Evolutionary conservation across 1,140 invertebrate species (phyloP).

Genomic region (Belonocnema kinseyi): DNA sequence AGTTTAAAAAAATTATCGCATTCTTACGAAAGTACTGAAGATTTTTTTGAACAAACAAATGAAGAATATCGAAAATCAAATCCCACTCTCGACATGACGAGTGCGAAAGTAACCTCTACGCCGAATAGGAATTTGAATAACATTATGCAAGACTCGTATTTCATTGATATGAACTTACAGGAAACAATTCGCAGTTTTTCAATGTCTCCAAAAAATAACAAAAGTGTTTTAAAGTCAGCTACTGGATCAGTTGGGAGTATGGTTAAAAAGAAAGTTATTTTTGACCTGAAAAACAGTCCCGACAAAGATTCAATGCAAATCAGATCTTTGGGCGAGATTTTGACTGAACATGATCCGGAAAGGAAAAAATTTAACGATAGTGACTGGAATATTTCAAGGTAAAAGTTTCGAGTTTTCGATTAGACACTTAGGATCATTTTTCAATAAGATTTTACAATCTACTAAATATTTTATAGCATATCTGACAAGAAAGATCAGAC

Average conservation of each 20-base stretch:
- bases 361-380: conserved; percentile 69
- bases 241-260: conserved; percentile 72
- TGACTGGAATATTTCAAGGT: conserved; percentile 77
- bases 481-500: conserved; percentile 48
- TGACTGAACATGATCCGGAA: conserved; percentile 50
- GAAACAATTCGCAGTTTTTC: conserved; percentile 58
- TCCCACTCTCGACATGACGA: conserved; percentile 38
- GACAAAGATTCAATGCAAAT: conserved; percentile 59
- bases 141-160: conserved; percentile 47
- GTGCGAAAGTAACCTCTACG: conserved; percentile 49
- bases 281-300: conserved; percentile 77
- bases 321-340: conserved; percentile 66
- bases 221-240: conserved; percentile 78
- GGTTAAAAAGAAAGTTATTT: conserved; percentile 79
- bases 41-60: conserved; percentile 45
- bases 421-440: conserved; percentile 33
- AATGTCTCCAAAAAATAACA: conserved; percentile 65
- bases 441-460: conserved; percentile 31
- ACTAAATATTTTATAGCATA: conserved; percentile 46
- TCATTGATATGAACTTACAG: conserved; percentile 48
- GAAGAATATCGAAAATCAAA: conserved; percentile 29
- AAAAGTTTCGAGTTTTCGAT: conserved; percentile 65
- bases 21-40: conserved; percentile 60
- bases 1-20: not conserved
- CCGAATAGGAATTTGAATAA: conserved; percentile 46